phyloP scores from a whole-genome alignment of 2,113 vertebrate species.

The Archilochus colubris region DNA sequence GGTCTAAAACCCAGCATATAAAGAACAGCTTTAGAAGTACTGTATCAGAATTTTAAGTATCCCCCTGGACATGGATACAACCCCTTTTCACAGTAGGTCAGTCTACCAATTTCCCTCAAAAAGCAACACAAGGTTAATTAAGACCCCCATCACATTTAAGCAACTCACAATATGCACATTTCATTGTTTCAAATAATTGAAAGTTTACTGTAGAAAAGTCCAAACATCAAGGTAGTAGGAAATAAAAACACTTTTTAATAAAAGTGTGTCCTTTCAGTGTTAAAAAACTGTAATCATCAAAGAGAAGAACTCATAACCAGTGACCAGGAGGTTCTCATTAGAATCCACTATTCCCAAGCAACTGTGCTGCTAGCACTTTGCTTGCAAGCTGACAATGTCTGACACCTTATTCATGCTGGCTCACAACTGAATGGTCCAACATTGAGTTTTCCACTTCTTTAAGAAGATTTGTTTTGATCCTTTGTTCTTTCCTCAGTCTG shows the following conservation, averaged over 20 bases:
- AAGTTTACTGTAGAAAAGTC: conserved; percentile 62
- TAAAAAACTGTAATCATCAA: conserved; percentile 38
- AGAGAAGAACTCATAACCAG: neutral
- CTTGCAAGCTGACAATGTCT: neutral
- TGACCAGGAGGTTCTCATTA: neutral
- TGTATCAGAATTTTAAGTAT: neutral
- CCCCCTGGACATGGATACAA: neutral
- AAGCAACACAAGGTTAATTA: conserved; percentile 19
- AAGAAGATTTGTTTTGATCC: neutral
- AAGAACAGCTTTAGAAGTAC: neutral
- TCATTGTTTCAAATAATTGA: conserved; percentile 10
- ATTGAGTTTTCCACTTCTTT: neutral
- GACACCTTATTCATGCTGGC: neutral
- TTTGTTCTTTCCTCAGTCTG: conserved; percentile 38
- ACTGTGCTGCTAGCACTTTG: neutral
- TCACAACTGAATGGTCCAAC: neutral
- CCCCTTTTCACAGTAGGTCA: conserved; percentile 8
- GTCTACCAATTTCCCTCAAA: neutral
- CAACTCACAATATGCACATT: conserved; percentile 43
- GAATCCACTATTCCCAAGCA: conserved; percentile 14
- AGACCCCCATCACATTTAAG: conserved; percentile 13
- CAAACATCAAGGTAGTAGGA: conserved; percentile 56
- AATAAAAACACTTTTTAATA: conserved; percentile 53
- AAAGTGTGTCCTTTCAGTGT: conserved; percentile 41
- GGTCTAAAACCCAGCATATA: neutral